phyloP scores from a whole-genome alignment of 2,113 vertebrate genomes.

The Gadus chalcogrammus region DNA sequence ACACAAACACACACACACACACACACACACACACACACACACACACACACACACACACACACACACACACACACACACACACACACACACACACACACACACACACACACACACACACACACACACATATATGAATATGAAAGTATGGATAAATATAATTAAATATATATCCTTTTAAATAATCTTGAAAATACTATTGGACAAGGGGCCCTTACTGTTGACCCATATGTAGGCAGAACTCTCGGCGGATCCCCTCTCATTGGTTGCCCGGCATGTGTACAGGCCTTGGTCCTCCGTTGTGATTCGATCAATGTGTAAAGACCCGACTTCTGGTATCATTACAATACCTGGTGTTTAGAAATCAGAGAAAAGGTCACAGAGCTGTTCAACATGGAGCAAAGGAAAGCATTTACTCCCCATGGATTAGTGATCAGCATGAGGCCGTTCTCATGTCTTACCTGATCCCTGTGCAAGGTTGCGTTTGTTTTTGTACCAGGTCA shows the following conservation, averaged over 20 bases:
- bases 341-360: constrained; percentile 77
- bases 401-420: background rate
- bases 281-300: constrained; percentile 87
- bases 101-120: background rate
- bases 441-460: constrained; percentile 72
- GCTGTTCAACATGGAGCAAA: too few relatives aligned
- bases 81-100: constrained; percentile 18
- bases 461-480: constrained; percentile 79
- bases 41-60: too few relatives aligned
- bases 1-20: background rate
- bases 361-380: background rate
- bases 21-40: too few relatives aligned
- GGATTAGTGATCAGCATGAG: background rate
- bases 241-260: constrained; percentile 82
- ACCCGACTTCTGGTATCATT: constrained; percentile 79
- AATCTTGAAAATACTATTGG: background rate
- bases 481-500: constrained; percentile 92
- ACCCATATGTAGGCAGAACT: constrained; percentile 85
- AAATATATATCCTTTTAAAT: background rate
- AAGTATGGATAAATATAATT: too few relatives aligned
- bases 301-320: constrained; percentile 87
- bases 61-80: constrained; percentile 7
- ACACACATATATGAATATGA: background rate
- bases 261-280: constrained; percentile 86
- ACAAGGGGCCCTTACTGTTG: constrained; percentile 71